Conservation (phyloP, 1,140 invertebrate genomes). For the Orius laevigatus region DNA sequence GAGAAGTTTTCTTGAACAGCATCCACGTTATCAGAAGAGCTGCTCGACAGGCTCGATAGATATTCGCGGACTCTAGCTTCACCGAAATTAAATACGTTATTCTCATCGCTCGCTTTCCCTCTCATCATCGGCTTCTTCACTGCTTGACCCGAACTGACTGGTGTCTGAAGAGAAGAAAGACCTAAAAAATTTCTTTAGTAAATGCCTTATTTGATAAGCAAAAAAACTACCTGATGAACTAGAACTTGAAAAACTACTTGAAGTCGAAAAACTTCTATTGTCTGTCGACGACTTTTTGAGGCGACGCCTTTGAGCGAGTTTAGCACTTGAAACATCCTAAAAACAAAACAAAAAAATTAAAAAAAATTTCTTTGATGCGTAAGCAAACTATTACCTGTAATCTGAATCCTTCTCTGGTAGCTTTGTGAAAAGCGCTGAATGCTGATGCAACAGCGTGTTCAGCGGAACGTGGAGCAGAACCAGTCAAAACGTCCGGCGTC, state of each 20-base stretch:
- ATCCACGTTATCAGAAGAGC: constrained; percentile 24
- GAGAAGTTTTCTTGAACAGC: background rate
- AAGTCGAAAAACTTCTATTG: constrained; percentile 28
- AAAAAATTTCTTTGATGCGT: background rate
- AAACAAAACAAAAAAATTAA: constrained; percentile 9
- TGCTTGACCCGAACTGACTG: constrained; percentile 15
- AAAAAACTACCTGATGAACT: constrained; percentile 25
- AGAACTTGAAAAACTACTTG: constrained; percentile 32
- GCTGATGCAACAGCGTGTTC: constrained; percentile 37
- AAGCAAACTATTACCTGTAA: constrained; percentile 31
- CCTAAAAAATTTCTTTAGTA: constrained; percentile 22
- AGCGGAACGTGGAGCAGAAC: constrained; percentile 23
- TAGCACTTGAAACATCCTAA: constrained; percentile 46
- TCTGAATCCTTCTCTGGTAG: constrained; percentile 51
- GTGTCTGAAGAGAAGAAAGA: constrained; percentile 24
- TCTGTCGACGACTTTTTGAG: constrained; percentile 41
- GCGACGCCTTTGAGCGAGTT: constrained; percentile 50
- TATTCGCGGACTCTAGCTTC: constrained; percentile 37
- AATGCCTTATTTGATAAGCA: background rate
- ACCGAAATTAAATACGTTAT: constrained; percentile 34
- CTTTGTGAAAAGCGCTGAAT: constrained; percentile 51
- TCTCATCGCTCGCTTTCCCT: constrained; percentile 20
- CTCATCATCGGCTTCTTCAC: constrained; percentile 7
- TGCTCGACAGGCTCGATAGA: constrained; percentile 31
- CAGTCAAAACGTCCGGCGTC: constrained; percentile 36